A percentile compares a stretch with the other conserved stretches of the same genome.
Conservation (phyloP, 2,888 invertebrate species). For the Ametastegia equiseti region DNA sequence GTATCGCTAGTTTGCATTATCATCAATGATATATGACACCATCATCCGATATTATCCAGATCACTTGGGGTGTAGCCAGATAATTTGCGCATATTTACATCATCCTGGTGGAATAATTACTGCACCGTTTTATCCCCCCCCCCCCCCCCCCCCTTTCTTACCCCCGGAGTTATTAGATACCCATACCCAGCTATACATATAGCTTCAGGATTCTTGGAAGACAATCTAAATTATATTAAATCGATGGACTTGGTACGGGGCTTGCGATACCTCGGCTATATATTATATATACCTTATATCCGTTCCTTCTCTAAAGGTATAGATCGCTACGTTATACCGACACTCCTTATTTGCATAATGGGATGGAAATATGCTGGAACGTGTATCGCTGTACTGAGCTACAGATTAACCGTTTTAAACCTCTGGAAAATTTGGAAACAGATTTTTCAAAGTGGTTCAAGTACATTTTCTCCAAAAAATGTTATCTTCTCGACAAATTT, state of each 20-base stretch:
- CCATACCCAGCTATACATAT: constrained; percentile 37
- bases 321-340: constrained; percentile 66
- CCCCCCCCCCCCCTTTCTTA: too few relatives aligned
- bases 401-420: constrained; percentile 67
- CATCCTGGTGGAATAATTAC: constrained; percentile 69
- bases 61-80: constrained; percentile 51
- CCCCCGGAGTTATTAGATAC: background rate
- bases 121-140: too few relatives aligned
- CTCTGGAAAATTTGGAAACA: background rate
- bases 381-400: constrained; percentile 72
- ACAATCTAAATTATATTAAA: constrained; percentile 73
- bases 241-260: constrained; percentile 62
- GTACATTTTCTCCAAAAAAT: background rate
- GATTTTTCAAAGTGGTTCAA: background rate
- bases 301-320: constrained; percentile 50
- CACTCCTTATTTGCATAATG: constrained; percentile 71
- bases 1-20: background rate
- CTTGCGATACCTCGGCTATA: constrained; percentile 62
- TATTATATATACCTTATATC: constrained; percentile 51
- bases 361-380: constrained; percentile 73
- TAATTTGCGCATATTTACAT: constrained; percentile 69
- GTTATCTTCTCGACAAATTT: background rate
- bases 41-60: constrained; percentile 4
- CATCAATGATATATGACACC: constrained; percentile 22
- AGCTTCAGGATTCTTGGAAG: constrained; percentile 63